Evolutionary conservation across 2,888 invertebrate species (phyloP), one percentile per base, ranked within the genome.

Genomic region (Ryuthela nishihirai): DNA sequence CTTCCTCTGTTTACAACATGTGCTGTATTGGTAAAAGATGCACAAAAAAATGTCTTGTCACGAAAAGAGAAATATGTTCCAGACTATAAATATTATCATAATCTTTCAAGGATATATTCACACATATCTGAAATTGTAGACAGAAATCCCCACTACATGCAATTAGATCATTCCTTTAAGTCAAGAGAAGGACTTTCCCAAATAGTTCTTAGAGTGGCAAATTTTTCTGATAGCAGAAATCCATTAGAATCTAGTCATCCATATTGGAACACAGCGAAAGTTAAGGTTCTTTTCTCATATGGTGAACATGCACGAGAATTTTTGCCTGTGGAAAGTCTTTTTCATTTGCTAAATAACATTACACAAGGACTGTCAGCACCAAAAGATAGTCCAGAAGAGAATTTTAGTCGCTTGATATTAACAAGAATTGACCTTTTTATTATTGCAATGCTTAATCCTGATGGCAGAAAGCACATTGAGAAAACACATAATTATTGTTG

Each of bases 291-390:
- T 18, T 50, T 73, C 5, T 71, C 72, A 5, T 72, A 67, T 65
- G 73, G 73, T 9, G 73, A 72, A 64, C 73, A 73, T 69, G 72
- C 73, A 5, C 66, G 73, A 41, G 73, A 73, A 54, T 73, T 72
- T 61, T 64, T 73, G 15, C 73, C 73, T 21, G 65, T 72, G 9
- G 73, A 73, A 52, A 69, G 69, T 29, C 60, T 71, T 62, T 67
- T 72, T 46, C 56, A 66, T 45, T 53, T 73, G 3, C 29, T 73
- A 12, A 56, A 65, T 35, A 69, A 68, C 44, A 36, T 73, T 15
- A 70, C 69, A 21, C 24, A 17, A 23, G 71, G 70, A 10, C 18
- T 68, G 15, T 29, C 55, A 12, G 20, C 54, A 18, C 44, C 53
- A 9, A 12, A 26, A 32, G 64, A 50, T 18, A 62, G 56, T 44